Base-by-base conservation (phyloP, 1,140 invertebrate species). In the Eulimnadia texana region DNA sequence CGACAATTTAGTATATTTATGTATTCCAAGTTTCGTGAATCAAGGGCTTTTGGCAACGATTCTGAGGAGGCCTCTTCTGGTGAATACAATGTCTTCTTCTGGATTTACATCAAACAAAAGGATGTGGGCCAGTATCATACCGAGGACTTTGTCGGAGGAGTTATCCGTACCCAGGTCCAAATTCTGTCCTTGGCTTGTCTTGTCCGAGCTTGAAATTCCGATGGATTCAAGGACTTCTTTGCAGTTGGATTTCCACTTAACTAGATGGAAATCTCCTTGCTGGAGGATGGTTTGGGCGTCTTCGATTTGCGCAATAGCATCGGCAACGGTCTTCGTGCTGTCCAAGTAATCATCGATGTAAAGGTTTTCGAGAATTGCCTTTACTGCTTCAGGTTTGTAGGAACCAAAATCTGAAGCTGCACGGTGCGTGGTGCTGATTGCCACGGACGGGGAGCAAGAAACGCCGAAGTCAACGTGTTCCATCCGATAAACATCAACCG, bases 311-410 rank as follows among this genome's bases (percentile, higher is more conserved):
- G 25, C 19, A 56, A 56, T 19, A 29, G 54, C 54, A 25, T 56
- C 55, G 2, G 58, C 62, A 51, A 28, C 51, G 2, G 24, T 51
- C 49, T 22, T 24, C 1, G 24, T 16, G 22, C 59, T 61, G 58
- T 65, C 62, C 28, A 65, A 25, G 11, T 54, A 64, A 42, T 66
- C 66, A 50, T 66, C 66, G 24, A 63, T 50, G 23, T 66, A 66
- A 50, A 61, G 47, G 11, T 60, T 16, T 13, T 60, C 9, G 16
- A 42, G 10, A 11, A 66, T 64, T 3, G 64, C 58, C 19, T 47
- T 20, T 6, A 50, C 55, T 3, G 55, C 55, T 2, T 56, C 3
- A 19, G 58, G 58, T 2, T 50, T 20, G 9, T 20, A 22, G 6
- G 29, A 16, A 1, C 50, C 33, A 19, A 23, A 25, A 28, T 60